These are phyloP conservation scores for Bombylius major DNA, from an alignment of 2,888 invertebrate species.

Conservation along the genomic window DNA sequence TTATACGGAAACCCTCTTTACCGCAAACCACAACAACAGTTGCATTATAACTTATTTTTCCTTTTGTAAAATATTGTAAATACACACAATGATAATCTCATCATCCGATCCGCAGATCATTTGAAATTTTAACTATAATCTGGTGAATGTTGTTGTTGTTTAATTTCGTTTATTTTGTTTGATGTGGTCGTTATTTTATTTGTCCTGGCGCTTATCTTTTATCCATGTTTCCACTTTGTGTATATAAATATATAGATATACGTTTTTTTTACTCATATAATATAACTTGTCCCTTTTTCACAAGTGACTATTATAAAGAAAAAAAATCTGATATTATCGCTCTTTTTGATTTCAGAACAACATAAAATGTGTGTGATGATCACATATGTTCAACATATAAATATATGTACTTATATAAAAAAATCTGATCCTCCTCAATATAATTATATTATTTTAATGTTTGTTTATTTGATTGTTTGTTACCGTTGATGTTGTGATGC, in stretches of 20 bases:
- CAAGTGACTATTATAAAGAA: too few species aligned
- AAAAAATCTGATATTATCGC: too few species aligned
- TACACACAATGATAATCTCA: background rate
- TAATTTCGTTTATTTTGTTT: background rate
- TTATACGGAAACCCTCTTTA: too few species aligned
- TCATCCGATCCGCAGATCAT: background rate
- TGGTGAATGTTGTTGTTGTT: too few species aligned
- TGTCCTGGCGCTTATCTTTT: slow-evolving; percentile 1
- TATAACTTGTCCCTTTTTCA: background rate
- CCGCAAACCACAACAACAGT: too few species aligned
- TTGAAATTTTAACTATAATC: background rate
- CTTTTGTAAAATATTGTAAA: too few species aligned
- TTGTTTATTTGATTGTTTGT: background rate
- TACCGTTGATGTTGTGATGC: background rate
- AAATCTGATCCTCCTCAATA: background rate
- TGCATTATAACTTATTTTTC: too few species aligned
- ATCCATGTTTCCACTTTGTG: background rate
- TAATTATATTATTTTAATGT: background rate
- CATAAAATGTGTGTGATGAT: background rate
- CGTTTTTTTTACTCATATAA: too few species aligned
- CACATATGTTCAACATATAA: slow-evolving; percentile 5
- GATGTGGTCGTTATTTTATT: background rate
- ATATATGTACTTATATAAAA: background rate
- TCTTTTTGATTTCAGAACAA: too few species aligned
- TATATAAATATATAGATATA: background rate